Percentiles rank a stretch among this genome's conserved stretches.
Evolutionary conservation across 2,113 vertebrate genomes (phyloP).

Genomic region (Leptosomus discolor): DNA sequence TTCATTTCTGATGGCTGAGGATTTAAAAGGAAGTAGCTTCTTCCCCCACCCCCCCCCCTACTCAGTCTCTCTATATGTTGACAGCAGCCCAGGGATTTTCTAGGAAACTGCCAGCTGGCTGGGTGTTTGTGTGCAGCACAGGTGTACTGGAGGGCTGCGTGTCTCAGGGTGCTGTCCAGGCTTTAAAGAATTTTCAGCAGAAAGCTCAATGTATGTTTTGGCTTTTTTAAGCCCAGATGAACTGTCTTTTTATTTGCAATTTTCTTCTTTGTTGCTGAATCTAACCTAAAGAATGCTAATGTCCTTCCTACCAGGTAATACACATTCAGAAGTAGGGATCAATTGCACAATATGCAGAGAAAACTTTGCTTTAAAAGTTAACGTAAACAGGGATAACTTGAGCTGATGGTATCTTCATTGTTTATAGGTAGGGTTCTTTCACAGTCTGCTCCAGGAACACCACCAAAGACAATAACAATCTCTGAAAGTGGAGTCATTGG

Average conservation of each 20-base stretch:
- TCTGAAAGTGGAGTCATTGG: slow-evolving; percentile 82
- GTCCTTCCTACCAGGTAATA: background rate
- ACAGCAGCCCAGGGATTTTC: background rate
- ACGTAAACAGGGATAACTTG: background rate
- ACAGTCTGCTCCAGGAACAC: slow-evolving; percentile 84
- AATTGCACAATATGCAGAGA: background rate
- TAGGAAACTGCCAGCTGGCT: background rate
- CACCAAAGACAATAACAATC: slow-evolving; percentile 87
- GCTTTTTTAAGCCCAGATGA: fast-evolving
- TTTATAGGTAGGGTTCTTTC: slow-evolving; percentile 89
- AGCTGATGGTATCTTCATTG: slow-evolving; percentile 50
- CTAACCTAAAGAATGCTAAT: background rate
- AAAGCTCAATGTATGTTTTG: background rate
- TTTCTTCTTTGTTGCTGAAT: background rate
- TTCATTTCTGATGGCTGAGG: background rate
- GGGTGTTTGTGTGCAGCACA: background rate
- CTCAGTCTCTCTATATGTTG: background rate
- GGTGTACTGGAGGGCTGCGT: background rate
- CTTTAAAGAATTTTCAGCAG: background rate
- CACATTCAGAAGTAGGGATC: background rate
- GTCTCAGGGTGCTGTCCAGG: background rate
- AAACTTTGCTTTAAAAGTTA: background rate
- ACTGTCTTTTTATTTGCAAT: background rate
- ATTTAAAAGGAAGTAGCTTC: background rate
- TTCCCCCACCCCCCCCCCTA: too few species aligned